Evolutionary conservation across 2,888 invertebrate species (phyloP).

Genomic region (Carpatolechia fugitivella): DNA sequence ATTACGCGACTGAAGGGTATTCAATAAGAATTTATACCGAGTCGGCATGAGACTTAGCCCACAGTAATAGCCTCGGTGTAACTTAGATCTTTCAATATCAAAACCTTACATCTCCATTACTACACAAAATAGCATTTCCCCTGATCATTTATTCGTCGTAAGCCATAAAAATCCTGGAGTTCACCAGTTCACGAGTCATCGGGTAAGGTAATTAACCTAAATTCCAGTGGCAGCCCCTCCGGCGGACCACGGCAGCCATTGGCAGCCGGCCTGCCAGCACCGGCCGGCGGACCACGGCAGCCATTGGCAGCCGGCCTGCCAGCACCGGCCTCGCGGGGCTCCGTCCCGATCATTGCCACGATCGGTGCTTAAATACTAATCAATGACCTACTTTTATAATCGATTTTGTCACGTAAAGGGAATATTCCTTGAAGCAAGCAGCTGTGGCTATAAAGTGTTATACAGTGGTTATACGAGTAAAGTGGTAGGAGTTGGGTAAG

Average conservation of each 20-base stretch:
- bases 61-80: too few species aligned
- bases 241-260: too few species aligned
- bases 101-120: not conserved
- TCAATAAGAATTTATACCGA: too few species aligned
- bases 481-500: too few species aligned
- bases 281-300: too few species aligned
- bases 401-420: not conserved
- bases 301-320: too few species aligned
- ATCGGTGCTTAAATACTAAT: not conserved
- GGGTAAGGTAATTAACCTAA: conserved; percentile 46
- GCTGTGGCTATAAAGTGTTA: too few species aligned
- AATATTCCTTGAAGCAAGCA: too few species aligned
- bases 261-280: not conserved
- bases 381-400: conserved; percentile 2
- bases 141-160: not conserved
- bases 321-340: not conserved
- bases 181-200: conserved; percentile 34
- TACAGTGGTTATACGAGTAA: too few species aligned
- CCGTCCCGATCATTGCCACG: not conserved
- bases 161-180: not conserved
- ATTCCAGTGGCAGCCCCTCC: conserved; percentile 18
- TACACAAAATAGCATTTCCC: not conserved
- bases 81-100: too few species aligned
- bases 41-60: too few species aligned
- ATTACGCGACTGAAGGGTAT: too few species aligned